These are phyloP conservation scores for Cnemophilus loriae DNA, from an alignment of 2,113 vertebrate species.

Conservation along the genomic window DNA sequence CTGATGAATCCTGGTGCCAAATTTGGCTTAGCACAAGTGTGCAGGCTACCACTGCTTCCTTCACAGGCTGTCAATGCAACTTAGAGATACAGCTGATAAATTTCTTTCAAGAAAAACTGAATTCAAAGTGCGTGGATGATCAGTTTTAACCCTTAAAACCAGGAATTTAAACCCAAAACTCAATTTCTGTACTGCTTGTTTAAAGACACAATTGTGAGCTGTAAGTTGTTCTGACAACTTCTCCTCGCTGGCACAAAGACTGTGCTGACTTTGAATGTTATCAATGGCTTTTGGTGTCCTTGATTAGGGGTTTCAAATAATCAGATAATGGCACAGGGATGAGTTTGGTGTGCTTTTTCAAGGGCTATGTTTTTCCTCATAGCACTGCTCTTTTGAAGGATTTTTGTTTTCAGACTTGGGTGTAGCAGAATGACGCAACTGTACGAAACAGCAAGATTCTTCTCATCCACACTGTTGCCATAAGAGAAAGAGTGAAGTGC, in stretches of 20 bases:
- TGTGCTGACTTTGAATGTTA: neutral
- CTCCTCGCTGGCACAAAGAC: neutral
- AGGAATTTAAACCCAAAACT: neutral
- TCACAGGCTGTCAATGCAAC: neutral
- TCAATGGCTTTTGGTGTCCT: neutral
- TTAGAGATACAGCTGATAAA: rapidly evolving
- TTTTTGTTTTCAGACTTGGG: neutral
- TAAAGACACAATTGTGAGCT: neutral
- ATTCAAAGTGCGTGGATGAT: neutral
- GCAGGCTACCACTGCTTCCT: neutral
- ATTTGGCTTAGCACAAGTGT: neutral
- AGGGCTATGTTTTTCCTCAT: neutral
- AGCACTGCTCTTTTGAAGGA: neutral
- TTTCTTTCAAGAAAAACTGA: neutral
- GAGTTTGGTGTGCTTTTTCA: neutral
- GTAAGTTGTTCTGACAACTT: neutral
- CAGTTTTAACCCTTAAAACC: neutral
- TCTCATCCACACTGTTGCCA: neutral
- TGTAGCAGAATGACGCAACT: neutral
- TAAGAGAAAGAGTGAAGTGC: neutral
- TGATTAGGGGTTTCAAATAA: neutral
- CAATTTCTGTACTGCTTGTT: neutral
- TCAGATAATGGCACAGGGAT: neutral
- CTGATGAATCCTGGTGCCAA: neutral
- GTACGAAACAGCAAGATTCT: neutral